Percentiles rank a stretch among this genome's conserved stretches.
Evolutionary conservation across 2,113 vertebrate genomes (phyloP).

Genomic region (Ciconia maguari): DNA sequence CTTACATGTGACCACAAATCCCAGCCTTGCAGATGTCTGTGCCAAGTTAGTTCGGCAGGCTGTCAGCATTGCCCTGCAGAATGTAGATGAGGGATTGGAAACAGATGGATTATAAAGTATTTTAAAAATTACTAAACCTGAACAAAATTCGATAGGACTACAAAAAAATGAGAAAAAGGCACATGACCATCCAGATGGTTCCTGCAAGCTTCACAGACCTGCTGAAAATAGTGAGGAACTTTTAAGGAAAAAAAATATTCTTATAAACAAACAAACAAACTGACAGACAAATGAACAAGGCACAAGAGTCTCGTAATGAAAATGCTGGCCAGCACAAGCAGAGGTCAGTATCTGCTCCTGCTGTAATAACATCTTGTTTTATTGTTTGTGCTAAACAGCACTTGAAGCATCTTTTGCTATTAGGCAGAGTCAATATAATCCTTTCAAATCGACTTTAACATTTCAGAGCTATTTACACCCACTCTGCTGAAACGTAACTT

Average conservation of each 20-base stretch:
- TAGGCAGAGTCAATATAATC: background rate
- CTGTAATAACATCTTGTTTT: background rate
- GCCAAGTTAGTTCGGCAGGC: background rate
- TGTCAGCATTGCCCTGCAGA: background rate
- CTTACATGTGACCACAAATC: background rate
- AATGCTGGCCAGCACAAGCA: background rate
- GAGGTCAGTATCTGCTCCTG: background rate
- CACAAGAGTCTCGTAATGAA: background rate
- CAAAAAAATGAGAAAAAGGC: background rate
- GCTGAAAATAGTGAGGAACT: background rate
- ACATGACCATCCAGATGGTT: background rate
- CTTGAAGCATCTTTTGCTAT: background rate
- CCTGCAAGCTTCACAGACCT: background rate
- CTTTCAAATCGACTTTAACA: background rate
- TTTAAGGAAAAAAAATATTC: background rate
- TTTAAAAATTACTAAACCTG: background rate
- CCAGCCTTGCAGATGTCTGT: background rate
- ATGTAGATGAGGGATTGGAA: background rate
- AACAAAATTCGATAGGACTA: background rate
- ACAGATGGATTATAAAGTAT: background rate
- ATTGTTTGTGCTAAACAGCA: background rate
- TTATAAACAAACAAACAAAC: background rate
- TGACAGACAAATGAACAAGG: background rate
- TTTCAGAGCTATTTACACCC: conserved; percentile 2
- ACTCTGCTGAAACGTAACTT: background rate